Conservation (phyloP, 2,113 vertebrate species). For the Rhegmatorhina hoffmannsi region DNA sequence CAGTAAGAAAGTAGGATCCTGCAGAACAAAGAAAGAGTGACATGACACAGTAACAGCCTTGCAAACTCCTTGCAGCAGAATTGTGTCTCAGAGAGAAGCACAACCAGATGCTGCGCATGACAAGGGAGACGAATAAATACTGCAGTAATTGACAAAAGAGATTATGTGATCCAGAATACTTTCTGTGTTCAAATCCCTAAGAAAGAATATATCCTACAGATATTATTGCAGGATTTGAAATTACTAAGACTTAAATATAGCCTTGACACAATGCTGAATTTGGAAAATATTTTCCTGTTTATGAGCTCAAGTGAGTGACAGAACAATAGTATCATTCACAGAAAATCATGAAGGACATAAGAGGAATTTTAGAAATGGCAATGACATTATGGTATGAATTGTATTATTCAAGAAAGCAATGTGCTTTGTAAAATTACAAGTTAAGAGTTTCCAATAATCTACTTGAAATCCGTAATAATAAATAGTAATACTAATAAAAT, state of each 20-base stretch:
- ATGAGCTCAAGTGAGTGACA: background rate
- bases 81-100: background rate
- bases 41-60: background rate
- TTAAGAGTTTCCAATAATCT: background rate
- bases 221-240: background rate
- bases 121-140: background rate
- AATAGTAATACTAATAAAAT: background rate
- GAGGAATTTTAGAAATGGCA: slow-evolving; percentile 4
- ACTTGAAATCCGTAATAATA: background rate
- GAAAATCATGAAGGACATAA: background rate
- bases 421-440: background rate
- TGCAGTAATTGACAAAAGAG: background rate
- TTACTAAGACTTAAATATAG: slow-evolving; percentile 1
- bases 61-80: background rate
- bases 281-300: slow-evolving; percentile 41
- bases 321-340: slow-evolving; percentile 40
- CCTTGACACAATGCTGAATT: background rate
- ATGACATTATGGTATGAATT: background rate
- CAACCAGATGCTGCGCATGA: background rate
- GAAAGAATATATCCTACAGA: background rate
- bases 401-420: background rate
- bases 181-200: background rate
- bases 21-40: background rate
- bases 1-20: background rate
- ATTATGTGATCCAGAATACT: background rate